Percentiles rank a stretch among this genome's conserved stretches.
phyloP scores from a whole-genome alignment of 2,888 invertebrate genomes.

The Orchesellides sinensis region DNA sequence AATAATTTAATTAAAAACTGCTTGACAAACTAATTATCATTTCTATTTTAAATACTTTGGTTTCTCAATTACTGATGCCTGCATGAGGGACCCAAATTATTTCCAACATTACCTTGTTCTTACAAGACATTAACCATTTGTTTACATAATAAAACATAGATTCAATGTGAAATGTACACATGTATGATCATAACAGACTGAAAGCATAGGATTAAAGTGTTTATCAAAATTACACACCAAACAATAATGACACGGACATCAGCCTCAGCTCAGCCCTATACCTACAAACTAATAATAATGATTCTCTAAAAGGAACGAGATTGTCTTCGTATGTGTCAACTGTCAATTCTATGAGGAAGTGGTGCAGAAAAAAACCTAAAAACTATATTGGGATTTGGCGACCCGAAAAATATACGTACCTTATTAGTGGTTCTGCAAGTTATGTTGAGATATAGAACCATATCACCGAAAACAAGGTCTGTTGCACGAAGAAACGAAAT shows the following conservation, averaged over 20 bases:
- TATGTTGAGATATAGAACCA: too few species aligned
- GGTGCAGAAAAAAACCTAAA: slow-evolving; percentile 15
- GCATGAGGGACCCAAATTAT: too few species aligned
- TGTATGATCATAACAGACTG: neutral
- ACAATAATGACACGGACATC: neutral
- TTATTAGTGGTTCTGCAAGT: too few species aligned
- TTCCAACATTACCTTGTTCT: too few species aligned
- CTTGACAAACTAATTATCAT: too few species aligned
- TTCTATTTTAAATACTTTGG: too few species aligned
- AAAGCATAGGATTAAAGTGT: neutral
- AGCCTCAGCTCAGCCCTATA: neutral
- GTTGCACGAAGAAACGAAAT: neutral
- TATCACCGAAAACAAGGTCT: too few species aligned
- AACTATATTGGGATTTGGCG: neutral
- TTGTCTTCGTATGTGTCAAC: slow-evolving; percentile 10
- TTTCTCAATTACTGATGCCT: too few species aligned
- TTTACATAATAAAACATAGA: too few species aligned
- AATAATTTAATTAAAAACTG: slow-evolving; percentile 76
- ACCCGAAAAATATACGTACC: neutral
- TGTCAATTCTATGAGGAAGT: slow-evolving; percentile 18
- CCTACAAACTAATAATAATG: neutral
- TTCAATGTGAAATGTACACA: too few species aligned
- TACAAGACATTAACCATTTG: too few species aligned
- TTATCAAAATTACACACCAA: neutral
- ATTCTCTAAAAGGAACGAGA: neutral